phyloP scores from a whole-genome alignment of 2,113 vertebrate genomes.

The Clarias magur region DNA sequence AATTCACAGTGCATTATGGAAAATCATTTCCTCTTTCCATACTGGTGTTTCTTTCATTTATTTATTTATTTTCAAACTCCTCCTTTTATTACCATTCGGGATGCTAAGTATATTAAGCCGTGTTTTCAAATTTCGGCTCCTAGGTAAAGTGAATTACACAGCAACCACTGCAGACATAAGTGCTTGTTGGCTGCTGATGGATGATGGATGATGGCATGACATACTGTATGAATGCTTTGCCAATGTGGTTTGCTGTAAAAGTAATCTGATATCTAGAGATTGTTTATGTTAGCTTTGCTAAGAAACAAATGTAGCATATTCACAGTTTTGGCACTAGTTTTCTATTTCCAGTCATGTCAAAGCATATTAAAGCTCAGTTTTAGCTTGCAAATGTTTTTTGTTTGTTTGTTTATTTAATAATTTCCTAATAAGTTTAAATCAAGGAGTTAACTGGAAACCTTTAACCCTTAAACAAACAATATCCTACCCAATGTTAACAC shows the following conservation, averaged over 20 bases:
- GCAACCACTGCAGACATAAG: neutral
- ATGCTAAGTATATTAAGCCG: neutral
- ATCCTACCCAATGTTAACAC: conserved; percentile 77
- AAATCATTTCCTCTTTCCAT: neutral
- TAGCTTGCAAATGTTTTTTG: neutral
- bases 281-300: neutral
- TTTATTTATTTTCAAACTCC: neutral
- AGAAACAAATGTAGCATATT: neutral
- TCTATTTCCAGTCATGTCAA: neutral
- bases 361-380: neutral
- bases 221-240: conserved; percentile 78
- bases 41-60: neutral
- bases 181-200: conserved; percentile 67
- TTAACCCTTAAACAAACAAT: neutral
- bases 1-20: neutral
- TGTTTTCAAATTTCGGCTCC: neutral
- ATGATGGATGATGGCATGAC: conserved; percentile 69
- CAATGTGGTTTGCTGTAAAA: conserved; percentile 54
- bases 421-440: neutral
- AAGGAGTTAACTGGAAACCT: neutral
- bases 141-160: neutral
- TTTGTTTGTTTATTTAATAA: neutral
- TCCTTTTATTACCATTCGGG: neutral
- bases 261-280: neutral
- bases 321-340: neutral